Conservation (phyloP, 2,797 vertebrate genomes). For the Karalla daura region DNA sequence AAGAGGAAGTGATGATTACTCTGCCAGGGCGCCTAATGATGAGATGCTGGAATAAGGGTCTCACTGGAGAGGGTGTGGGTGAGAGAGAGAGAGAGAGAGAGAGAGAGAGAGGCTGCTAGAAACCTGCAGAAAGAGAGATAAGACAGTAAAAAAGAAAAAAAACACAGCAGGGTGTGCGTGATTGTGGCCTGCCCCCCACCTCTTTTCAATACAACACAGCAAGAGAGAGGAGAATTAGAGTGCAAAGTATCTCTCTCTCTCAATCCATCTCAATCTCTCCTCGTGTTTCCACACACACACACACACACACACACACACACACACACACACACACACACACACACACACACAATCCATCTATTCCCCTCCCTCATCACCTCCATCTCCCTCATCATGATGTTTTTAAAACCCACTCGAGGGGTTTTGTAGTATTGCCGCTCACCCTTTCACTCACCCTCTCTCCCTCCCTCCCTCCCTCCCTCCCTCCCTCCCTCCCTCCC, state of each 20-base stretch:
- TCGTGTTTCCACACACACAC: constrained; percentile 18
- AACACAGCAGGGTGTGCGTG: constrained; percentile 61
- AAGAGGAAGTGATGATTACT: constrained; percentile 57
- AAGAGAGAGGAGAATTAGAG: constrained; percentile 61
- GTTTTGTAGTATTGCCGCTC: background rate
- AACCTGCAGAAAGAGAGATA: constrained; percentile 46
- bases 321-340: constrained; percentile 20
- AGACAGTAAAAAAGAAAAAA: constrained; percentile 57
- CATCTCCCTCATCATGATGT: constrained; percentile 43
- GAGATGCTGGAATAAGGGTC: constrained; percentile 34
- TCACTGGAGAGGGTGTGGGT: constrained; percentile 15
- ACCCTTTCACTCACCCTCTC: background rate
- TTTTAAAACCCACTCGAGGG: constrained; percentile 53
- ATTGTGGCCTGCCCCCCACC: constrained; percentile 59
- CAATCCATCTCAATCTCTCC: constrained; percentile 58
- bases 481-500: background rate
- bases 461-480: constrained; percentile 4
- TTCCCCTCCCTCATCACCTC: constrained; percentile 35
- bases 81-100: constrained; percentile 10
- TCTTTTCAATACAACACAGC: constrained; percentile 62
- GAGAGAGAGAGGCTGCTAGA: constrained; percentile 3
- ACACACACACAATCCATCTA: constrained; percentile 22
- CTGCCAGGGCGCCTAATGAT: constrained; percentile 55
- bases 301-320: constrained; percentile 8
- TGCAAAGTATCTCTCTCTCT: constrained; percentile 46